Evolutionary conservation across 1,140 invertebrate species (phyloP), one percentile per base, ranked within the genome.

Genomic region (Anthonomus grandis): DNA sequence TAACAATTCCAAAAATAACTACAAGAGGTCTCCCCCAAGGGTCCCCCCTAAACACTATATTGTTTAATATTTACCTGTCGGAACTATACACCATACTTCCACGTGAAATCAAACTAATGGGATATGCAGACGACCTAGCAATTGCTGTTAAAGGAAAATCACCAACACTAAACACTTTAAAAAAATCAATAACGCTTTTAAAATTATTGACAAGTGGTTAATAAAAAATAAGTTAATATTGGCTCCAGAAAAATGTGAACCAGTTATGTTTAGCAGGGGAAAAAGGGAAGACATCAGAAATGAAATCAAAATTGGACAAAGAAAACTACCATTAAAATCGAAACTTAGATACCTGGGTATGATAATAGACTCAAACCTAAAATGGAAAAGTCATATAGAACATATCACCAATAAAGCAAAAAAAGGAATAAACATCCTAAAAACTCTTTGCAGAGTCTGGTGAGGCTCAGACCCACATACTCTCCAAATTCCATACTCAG

Each of bases 381-480:
- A 53, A 3, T 62, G 59, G 59, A 39, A 48, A 10, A 19, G 8
- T 15, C 36, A 63, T 13, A 57, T 60, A 10, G 45, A 63, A 2
- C 1, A 42, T 4, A 57, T 60, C 2, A 37, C 13, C 13, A 22
- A 5, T 19, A 60, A 37, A 44, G 45, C 53, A 4, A 17, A 23
- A 17, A 47, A 46, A 36, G 54, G 42, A 1, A 23, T 58, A 15
- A 62, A 52, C 45, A 57, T 64, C 8, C 53, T 64, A 9, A 64
- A 58, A 39, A 21, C 19, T 10, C 17, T 60, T 2, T 39, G 57
- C 15, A 48, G 57, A 41, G 23, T 45, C 1, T 61, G 47, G 38
- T 64, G 62, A 59, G 62, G 59, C 9, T 42, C 53, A 2, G 47
- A 64, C 17, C 59, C 62, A 2, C 17, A 23, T 12, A 47, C 50